phyloP scores from a whole-genome alignment of 2,888 invertebrate genomes.

The Gymnoscelis rufifasciata region DNA sequence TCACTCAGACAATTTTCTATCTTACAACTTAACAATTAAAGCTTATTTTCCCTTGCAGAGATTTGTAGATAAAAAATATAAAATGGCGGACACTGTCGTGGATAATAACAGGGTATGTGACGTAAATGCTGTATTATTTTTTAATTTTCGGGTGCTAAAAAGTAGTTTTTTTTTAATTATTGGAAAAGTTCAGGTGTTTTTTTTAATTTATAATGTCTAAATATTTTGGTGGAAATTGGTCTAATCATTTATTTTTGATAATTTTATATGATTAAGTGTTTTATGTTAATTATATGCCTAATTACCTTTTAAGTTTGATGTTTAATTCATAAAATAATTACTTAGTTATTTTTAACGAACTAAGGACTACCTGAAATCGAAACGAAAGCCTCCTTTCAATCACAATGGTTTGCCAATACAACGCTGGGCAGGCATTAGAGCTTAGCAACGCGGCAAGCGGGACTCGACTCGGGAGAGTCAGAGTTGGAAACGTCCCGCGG shows the following conservation, averaged over 20 bases:
- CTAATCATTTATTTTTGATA: no score
- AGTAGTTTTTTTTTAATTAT: constrained; percentile 33
- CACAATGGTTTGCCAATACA: no score
- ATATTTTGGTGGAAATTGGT: background rate
- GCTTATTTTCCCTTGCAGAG: constrained; percentile 35
- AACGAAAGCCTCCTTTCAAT: no score
- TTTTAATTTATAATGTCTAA: constrained; percentile 8
- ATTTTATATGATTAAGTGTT: no score
- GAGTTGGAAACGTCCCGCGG: no score
- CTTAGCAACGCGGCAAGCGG: no score
- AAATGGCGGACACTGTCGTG: constrained; percentile 35
- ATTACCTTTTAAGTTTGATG: background rate
- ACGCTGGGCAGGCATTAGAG: no score
- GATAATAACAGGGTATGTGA: constrained; percentile 57
- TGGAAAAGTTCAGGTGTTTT: constrained; percentile 6
- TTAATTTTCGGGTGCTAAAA: constrained; percentile 33
- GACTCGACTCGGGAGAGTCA: no score
- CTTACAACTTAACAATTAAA: constrained; percentile 33
- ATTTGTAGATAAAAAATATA: constrained; percentile 47
- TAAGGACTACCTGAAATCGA: no score
- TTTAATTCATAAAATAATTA: no score
- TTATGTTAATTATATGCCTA: background rate
- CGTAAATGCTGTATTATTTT: constrained; percentile 52
- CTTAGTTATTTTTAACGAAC: no score
- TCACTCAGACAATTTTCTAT: constrained; percentile 27